phyloP scores from a whole-genome alignment of 1,140 invertebrate genomes.

The Sycophaga agraensis region DNA sequence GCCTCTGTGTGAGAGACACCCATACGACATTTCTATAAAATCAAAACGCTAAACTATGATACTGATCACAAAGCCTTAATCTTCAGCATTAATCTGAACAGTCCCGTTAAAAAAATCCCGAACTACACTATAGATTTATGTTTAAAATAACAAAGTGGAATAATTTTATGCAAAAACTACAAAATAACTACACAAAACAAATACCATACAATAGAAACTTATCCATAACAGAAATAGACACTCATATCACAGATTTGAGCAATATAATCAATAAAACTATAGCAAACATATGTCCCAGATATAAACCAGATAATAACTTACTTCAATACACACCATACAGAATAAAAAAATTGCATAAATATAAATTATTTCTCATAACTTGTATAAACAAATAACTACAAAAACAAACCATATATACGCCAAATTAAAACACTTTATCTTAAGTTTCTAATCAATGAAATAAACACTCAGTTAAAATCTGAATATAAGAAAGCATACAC shows the following conservation, averaged over 20 bases:
- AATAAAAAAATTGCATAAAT: constrained; percentile 5
- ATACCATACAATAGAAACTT: constrained; percentile 18
- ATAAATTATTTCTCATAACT: not conserved
- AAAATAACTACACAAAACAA: not conserved
- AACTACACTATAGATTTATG: not conserved
- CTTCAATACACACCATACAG: not conserved
- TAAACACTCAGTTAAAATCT: not conserved
- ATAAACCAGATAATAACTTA: too few species aligned
- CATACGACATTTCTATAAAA: too few species aligned
- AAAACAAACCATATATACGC: not conserved
- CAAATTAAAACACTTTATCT: not conserved
- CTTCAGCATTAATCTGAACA: not conserved
- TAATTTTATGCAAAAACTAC: not conserved
- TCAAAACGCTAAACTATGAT: constrained; percentile 16
- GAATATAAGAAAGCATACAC: not conserved
- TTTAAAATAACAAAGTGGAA: not conserved
- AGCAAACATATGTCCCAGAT: not conserved
- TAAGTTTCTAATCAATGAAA: not conserved
- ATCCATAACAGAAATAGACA: constrained; percentile 13
- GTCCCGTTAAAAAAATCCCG: not conserved
- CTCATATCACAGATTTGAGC: not conserved
- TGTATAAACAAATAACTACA: not conserved
- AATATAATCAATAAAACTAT: not conserved
- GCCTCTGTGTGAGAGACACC: too few species aligned
- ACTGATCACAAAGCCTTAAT: constrained; percentile 27